Conservation (phyloP, 2,888 invertebrate species). For the Adelphocoris suturalis region DNA sequence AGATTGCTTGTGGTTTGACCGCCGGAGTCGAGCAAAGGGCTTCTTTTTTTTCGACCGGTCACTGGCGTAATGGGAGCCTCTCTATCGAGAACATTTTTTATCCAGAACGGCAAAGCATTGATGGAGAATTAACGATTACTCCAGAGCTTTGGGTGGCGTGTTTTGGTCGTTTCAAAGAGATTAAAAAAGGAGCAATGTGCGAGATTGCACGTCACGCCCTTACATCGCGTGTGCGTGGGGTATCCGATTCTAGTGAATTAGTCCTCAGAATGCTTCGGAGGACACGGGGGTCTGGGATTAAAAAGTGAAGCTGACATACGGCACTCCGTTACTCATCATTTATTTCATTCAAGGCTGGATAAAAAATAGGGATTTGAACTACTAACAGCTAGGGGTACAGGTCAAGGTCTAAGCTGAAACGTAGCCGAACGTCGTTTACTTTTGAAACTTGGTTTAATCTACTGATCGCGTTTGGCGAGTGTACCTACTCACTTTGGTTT, state of each 20-base stretch:
- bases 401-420: too few species aligned
- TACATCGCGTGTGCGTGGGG: not conserved
- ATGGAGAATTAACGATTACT: not conserved
- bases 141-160: not conserved
- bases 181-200: conserved; percentile 23
- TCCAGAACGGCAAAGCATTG: not conserved
- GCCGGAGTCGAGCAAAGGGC: not conserved
- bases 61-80: not conserved
- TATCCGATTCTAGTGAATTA: not conserved
- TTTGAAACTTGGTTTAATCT: too few species aligned
- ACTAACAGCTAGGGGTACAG: too few species aligned
- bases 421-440: too few species aligned
- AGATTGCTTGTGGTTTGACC: conserved; percentile 2
- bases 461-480: too few species aligned
- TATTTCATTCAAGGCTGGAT: too few species aligned
- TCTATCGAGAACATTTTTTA: not conserved
- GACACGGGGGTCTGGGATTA: too few species aligned
- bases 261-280: too few species aligned
- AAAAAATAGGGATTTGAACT: too few species aligned
- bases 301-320: too few species aligned
- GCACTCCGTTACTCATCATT: too few species aligned
- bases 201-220: conserved; percentile 4
- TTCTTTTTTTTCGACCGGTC: not conserved
- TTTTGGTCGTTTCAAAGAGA: conserved; percentile 18
- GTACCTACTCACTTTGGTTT: too few species aligned